These are phyloP conservation scores for Halocynthia roretzi DNA, from an alignment of 23 tunicate species.

Conservation along the genomic window DNA sequence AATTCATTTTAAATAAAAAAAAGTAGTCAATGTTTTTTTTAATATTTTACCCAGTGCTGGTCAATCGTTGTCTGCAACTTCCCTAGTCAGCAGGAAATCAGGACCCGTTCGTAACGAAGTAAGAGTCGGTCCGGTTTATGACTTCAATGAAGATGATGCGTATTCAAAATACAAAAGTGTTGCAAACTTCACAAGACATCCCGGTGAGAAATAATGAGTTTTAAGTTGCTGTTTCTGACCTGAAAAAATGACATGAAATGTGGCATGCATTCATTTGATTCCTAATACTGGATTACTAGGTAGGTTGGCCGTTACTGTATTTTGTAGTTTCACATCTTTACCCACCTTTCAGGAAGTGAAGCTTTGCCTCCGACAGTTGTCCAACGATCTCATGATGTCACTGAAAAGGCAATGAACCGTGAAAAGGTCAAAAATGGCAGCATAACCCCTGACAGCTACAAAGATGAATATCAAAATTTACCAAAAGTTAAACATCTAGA, in stretches of 20 bases:
- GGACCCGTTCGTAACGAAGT: constrained; percentile 12
- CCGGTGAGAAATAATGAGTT: constrained; percentile 44
- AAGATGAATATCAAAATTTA: constrained; percentile 40
- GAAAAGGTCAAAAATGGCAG: constrained; percentile 8
- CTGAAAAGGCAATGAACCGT: constrained; percentile 8
- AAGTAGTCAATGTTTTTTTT: too few relatives aligned
- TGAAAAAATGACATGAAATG: too few relatives aligned
- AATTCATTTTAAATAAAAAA: too few relatives aligned
- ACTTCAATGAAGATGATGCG: constrained; percentile 60
- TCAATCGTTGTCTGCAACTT: too few relatives aligned
- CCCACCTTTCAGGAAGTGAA: constrained; percentile 23
- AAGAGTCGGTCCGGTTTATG: not conserved
- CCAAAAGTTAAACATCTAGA: constrained; percentile 55
- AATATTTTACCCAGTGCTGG: not conserved
- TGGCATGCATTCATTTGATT: not conserved
- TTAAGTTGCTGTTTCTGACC: too few relatives aligned
- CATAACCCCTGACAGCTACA: constrained; percentile 21
- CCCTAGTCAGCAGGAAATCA: constrained; percentile 8
- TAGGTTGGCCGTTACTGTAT: too few relatives aligned
- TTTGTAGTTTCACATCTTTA: too few relatives aligned
- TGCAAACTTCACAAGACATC: constrained; percentile 88
- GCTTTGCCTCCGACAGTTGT: constrained; percentile 63
- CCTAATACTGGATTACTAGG: not conserved
- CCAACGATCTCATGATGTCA: constrained; percentile 14
- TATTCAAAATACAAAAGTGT: constrained; percentile 63